These are phyloP conservation scores for Diogma glabrata DNA, from an alignment of 2,888 invertebrate genomes.

Conservation along the genomic window DNA sequence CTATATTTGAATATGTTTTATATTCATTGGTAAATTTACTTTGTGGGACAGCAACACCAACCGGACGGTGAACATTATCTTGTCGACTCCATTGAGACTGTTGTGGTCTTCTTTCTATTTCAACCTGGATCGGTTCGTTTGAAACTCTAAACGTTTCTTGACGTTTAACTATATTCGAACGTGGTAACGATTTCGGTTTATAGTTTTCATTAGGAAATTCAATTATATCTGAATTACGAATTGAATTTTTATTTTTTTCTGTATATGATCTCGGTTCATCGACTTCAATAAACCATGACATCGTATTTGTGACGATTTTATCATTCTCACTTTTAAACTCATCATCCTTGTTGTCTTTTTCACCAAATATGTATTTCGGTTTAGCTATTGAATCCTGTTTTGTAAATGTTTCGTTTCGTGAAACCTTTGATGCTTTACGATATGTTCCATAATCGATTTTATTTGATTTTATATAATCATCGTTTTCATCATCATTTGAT, in stretches of 20 bases:
- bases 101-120: slow-evolving; percentile 1
- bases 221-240: neutral
- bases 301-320: neutral
- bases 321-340: neutral
- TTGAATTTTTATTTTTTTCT: neutral
- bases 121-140: slow-evolving; percentile 2
- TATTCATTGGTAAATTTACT: too few species aligned
- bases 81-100: neutral
- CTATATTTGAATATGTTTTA: neutral
- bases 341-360: neutral
- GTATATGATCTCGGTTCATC: neutral
- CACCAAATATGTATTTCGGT: slow-evolving; percentile 5
- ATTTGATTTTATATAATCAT: slow-evolving; percentile 1
- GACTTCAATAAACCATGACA: slow-evolving; percentile 1
- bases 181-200: neutral
- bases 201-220: slow-evolving; percentile 2
- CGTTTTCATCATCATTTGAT: neutral
- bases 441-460: slow-evolving; percentile 29
- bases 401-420: slow-evolving; percentile 1
- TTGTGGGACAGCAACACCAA: slow-evolving; percentile 1
- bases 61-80: neutral
- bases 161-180: neutral
- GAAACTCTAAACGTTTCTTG: neutral
- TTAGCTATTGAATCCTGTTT: neutral
- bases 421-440: slow-evolving; percentile 22